A percentile compares a stretch with the other conserved stretches of the same genome.
Evolutionary conservation across 2,888 invertebrate species (phyloP).

Genomic region (Acronicta leporina): DNA sequence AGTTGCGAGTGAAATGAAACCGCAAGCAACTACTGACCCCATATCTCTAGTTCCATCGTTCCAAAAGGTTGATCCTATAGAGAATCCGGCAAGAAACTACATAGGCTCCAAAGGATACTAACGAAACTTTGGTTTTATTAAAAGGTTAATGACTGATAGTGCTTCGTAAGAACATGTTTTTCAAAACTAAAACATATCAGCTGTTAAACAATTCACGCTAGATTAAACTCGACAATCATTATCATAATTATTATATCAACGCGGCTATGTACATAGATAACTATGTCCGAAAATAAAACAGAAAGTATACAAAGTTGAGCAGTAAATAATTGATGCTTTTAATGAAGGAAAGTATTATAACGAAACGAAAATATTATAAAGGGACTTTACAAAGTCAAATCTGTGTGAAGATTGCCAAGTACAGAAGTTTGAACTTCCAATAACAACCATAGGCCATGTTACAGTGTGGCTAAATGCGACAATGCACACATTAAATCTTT

Average conservation of each 20-base stretch:
- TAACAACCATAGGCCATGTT: no score
- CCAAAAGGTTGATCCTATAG: no score
- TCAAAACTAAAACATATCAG: conserved; percentile 6
- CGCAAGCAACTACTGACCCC: no score
- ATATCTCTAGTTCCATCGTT: no score
- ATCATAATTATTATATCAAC: conserved; percentile 23
- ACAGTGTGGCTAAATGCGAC: no score
- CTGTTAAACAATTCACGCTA: conserved; percentile 18
- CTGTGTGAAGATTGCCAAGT: no score
- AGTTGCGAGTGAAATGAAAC: no score
- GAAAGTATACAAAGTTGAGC: not conserved
- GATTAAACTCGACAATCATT: conserved; percentile 19
- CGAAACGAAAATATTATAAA: no score
- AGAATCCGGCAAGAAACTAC: no score
- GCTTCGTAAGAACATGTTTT: conserved; percentile 3
- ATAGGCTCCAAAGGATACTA: not conserved
- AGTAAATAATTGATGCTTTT: not conserved
- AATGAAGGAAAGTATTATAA: not conserved
- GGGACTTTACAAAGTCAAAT: no score
- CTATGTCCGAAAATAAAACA: conserved; percentile 24
- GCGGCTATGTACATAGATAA: conserved; percentile 61
- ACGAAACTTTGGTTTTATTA: not conserved
- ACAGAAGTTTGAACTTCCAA: no score
- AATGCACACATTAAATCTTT: no score
- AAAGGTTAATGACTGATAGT: not conserved